These are phyloP conservation scores for Serripes groenlandicus DNA, from an alignment of 2,888 invertebrate genomes.

Conservation along the genomic window DNA sequence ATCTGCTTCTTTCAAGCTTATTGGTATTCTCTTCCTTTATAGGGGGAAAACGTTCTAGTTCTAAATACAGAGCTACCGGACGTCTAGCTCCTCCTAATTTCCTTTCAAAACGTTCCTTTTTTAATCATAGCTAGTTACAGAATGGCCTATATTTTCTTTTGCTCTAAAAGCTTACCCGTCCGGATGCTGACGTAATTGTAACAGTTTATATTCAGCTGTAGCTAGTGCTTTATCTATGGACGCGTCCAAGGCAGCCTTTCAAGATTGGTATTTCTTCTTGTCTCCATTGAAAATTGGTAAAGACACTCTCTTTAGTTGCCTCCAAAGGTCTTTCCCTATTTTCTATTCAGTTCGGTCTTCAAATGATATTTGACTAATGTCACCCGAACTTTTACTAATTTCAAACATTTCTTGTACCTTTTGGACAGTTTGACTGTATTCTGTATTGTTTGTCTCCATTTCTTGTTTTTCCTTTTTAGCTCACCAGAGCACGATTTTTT, in stretches of 20 bases:
- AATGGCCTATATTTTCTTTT: background rate
- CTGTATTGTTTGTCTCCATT: background rate
- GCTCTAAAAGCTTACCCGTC: background rate
- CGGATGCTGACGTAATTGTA: background rate
- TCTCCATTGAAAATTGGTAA: background rate
- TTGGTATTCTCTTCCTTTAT: background rate
- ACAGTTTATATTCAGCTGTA: background rate
- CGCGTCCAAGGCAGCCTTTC: background rate
- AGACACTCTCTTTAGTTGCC: slow-evolving; percentile 3
- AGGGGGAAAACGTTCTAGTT: background rate
- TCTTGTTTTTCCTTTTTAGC: too few relatives aligned
- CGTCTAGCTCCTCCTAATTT: background rate
- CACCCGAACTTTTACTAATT: background rate
- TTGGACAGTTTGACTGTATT: background rate
- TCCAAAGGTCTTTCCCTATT: background rate
- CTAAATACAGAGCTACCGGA: background rate
- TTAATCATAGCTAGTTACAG: background rate
- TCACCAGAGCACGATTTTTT: too few relatives aligned
- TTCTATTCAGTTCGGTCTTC: too few relatives aligned
- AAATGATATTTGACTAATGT: background rate
- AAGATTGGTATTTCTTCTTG: background rate
- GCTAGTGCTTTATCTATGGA: background rate
- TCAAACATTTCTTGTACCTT: background rate
- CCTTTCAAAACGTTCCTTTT: background rate
- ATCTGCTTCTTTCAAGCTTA: slow-evolving; percentile 8